Percentiles rank a stretch among this genome's conserved stretches.
phyloP scores from a whole-genome alignment of 2,888 invertebrate species.

The Drosophila algonquin region DNA sequence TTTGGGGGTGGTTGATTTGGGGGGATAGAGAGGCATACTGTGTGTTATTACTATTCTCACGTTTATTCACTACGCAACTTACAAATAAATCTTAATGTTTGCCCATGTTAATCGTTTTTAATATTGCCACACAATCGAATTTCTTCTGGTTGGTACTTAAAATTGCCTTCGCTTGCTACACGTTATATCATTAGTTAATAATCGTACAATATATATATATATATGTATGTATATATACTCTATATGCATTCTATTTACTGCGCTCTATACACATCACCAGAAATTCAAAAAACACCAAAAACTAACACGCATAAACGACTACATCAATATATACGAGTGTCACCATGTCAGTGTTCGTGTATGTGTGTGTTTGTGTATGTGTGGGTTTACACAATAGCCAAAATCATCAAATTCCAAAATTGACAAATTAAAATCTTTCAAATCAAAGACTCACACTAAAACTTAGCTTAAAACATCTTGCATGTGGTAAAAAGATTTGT shows the following conservation, averaged over 20 bases:
- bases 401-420: conserved; percentile 17
- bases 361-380: conserved; percentile 9
- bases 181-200: conserved; percentile 69
- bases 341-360: conserved; percentile 19
- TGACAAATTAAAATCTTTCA: conserved; percentile 10
- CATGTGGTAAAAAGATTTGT: conserved; percentile 26
- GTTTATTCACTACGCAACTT: conserved; percentile 62
- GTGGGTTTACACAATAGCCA: background rate
- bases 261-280: conserved; percentile 73
- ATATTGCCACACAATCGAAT: conserved; percentile 73
- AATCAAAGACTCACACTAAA: background rate
- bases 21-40: conserved; percentile 11
- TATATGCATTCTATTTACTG: conserved; percentile 56
- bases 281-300: conserved; percentile 73
- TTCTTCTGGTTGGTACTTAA: conserved; percentile 48
- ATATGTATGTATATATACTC: conserved; percentile 32
- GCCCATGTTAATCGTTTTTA: conserved; percentile 20
- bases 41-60: conserved; percentile 23
- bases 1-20: background rate
- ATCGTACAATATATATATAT: conserved; percentile 59
- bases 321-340: conserved; percentile 59
- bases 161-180: conserved; percentile 71
- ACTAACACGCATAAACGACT: conserved; percentile 75
- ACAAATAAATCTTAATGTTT: conserved; percentile 51
- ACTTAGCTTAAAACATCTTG: conserved; percentile 20